Evolutionary conservation across 2,888 invertebrate species (phyloP), one percentile per base, ranked within the genome.

Genomic region (Dicyrtoma fusca): DNA sequence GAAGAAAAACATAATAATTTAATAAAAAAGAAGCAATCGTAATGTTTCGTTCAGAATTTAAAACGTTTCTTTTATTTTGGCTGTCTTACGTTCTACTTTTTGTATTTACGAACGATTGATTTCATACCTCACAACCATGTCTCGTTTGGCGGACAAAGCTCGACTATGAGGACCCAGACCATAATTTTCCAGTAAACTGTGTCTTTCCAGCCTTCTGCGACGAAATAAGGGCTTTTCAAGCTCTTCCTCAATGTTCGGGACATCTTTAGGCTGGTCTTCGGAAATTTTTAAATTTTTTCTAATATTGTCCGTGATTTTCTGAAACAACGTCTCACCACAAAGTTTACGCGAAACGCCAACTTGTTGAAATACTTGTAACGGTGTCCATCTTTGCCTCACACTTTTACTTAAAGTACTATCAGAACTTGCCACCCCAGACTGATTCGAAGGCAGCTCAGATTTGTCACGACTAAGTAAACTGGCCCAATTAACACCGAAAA

Each of bases 401-500:
- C 73, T 77, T 71, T 72, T 66, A 59, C 34, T 44, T 34, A 34
- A 3, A n/a, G 75, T 45, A 71, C 57, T 26, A 25, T 69, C 69
- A 34, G 34, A 88, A 75, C 93, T 88, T 0, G 91, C 90, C 5
- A 88, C 87, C 79, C 87, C 82, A 81, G 86, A 83, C 74, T 81
- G 82, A 26, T 82, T 81, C 84, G 1, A 82, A 80, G 53, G 87
- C 0, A 87, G 86, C 45, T 88, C 87, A 5, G 91, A 91, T 84
- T 93, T 92, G 1, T 91, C 91, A 17, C 76, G 73, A 51, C 77
- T 73, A 0, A 93, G 91, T 59, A 96, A 86, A 82, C 93, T 93
- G 13, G 93, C 91, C 95, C 95, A 95, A 84, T 96, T 95, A 1
- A 96, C 95, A n/a, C 95, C 95, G 34, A 96, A 85, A n/a, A 94